Percentiles rank a stretch among this genome's conserved stretches.
phyloP scores from a whole-genome alignment of 1,140 invertebrate species.

The Tribolium castaneum region DNA sequence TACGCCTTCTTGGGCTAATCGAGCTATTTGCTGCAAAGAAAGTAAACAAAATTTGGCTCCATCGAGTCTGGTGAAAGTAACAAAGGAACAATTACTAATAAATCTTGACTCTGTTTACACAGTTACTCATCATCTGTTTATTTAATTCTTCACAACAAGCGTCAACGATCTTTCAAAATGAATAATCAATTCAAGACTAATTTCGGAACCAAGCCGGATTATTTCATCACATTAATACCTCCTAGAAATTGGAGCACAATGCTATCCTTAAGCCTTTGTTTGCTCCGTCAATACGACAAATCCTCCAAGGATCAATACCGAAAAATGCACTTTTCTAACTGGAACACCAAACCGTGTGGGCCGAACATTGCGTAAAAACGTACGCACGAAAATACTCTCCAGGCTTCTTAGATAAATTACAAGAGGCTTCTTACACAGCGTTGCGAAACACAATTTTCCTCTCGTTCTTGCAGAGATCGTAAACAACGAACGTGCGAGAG shows the following conservation, averaged over 20 bases:
- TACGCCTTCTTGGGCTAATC: no score
- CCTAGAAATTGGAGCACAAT: conserved; percentile 15
- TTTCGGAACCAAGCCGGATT: conserved; percentile 8
- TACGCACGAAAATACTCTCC: conserved; percentile 33
- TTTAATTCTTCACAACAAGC: conserved; percentile 22
- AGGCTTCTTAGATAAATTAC: conserved; percentile 40
- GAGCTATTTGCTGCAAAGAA: neutral
- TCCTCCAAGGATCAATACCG: neutral
- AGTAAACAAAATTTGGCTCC: neutral
- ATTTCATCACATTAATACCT: conserved; percentile 22
- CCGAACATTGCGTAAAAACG: conserved; percentile 6
- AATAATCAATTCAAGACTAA: conserved; percentile 28
- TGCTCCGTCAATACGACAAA: conserved; percentile 16
- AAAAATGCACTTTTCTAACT: neutral
- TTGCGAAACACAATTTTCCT: conserved; percentile 37
- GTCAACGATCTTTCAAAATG: conserved; percentile 22
- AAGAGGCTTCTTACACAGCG: conserved; percentile 17
- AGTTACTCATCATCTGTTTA: conserved; percentile 25
- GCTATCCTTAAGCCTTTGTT: conserved; percentile 22
- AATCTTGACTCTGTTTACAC: conserved; percentile 24
- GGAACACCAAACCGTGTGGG: neutral
- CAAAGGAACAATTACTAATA: conserved; percentile 33
- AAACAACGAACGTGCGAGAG: neutral
- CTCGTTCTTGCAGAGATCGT: conserved; percentile 11
- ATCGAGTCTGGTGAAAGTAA: conserved; percentile 18